Conservation (phyloP, 2,797 vertebrate genomes). For the Chloroceryle amazona region DNA sequence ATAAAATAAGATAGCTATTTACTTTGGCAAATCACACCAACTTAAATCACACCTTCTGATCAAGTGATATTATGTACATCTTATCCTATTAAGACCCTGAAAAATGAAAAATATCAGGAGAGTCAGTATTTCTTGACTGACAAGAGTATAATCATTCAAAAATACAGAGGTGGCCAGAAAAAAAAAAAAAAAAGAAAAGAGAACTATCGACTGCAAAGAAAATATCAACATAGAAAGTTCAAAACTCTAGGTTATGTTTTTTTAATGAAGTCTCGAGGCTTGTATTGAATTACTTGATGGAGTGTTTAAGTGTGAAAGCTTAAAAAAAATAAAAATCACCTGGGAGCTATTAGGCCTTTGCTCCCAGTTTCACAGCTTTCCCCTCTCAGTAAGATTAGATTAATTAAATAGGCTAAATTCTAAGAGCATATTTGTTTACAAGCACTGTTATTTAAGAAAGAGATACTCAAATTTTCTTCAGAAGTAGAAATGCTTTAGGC, state of each 20-base stretch:
- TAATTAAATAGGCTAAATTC: neutral
- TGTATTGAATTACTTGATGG: neutral
- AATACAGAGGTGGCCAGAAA: neutral
- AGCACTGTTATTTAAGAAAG: neutral
- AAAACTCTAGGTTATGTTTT: neutral
- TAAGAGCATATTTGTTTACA: neutral
- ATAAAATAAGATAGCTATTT: neutral
- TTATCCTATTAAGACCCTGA: neutral
- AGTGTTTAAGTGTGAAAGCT: neutral
- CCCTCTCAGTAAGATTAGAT: neutral
- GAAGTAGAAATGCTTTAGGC: neutral
- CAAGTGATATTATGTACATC: neutral
- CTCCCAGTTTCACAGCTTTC: rapidly evolving
- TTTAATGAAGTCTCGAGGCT: neutral
- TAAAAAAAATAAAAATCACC: neutral
- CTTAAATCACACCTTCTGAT: neutral
- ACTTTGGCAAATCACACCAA: neutral
- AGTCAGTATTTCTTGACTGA: neutral
- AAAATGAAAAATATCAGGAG: neutral
- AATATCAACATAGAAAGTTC: neutral
- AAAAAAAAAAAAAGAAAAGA: neutral
- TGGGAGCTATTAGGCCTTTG: neutral
- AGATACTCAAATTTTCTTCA: neutral
- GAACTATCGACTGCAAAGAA: neutral
- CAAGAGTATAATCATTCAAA: neutral